A percentile compares a stretch with the other conserved stretches of the same genome.
phyloP scores from a whole-genome alignment of 2,888 invertebrate species.

The Coenonympha arcania region DNA sequence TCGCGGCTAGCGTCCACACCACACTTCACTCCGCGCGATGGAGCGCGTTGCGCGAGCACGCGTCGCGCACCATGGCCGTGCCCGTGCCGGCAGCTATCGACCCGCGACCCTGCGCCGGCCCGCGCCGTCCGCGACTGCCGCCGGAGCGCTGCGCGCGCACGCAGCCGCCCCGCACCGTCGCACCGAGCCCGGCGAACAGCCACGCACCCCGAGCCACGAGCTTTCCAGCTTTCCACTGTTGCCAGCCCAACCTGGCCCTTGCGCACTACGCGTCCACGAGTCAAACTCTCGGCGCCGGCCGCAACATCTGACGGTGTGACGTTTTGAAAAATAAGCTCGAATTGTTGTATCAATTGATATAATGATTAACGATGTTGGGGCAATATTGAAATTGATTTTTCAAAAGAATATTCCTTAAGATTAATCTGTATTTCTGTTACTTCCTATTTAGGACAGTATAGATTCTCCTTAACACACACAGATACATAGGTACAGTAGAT shows the following conservation, averaged over 20 bases:
- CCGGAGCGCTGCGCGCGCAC: conserved; percentile 62
- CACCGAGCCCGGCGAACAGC: conserved; percentile 32
- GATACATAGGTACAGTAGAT: too few species aligned
- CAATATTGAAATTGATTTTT: background rate
- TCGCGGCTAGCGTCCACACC: conserved; percentile 32
- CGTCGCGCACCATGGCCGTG: conserved; percentile 59
- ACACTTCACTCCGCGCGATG: conserved; percentile 51
- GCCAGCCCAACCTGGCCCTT: conserved; percentile 7
- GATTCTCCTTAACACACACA: too few species aligned
- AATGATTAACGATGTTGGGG: background rate
- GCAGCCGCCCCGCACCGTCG: conserved; percentile 27
- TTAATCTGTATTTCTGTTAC: too few species aligned
- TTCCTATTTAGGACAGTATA: too few species aligned
- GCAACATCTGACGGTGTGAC: background rate
- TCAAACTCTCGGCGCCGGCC: background rate
- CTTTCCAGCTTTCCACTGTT: conserved; percentile 22
- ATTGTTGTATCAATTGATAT: background rate
- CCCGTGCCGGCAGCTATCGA: conserved; percentile 59
- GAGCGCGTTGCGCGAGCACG: conserved; percentile 56
- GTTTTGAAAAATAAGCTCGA: background rate
- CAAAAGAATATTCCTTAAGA: too few species aligned
- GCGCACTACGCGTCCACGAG: background rate
- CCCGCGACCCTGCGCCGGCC: conserved; percentile 69
- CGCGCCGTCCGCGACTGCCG: conserved; percentile 48
- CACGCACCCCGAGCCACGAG: conserved; percentile 25